Evolutionary conservation across 2,888 invertebrate genomes (phyloP).

Genomic region (Apotomis turbidana): DNA sequence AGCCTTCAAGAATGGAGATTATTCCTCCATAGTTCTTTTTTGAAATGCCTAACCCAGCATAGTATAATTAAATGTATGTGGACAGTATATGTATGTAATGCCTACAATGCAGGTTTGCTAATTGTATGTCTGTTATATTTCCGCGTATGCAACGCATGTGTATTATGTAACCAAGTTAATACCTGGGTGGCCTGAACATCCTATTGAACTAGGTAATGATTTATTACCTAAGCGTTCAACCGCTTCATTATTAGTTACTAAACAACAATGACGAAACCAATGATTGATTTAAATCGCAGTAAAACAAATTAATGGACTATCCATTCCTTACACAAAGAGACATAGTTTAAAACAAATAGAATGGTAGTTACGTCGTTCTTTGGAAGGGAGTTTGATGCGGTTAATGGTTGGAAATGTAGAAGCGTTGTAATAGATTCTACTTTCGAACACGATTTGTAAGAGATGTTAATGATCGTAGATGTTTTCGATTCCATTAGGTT

Average conservation of each 20-base stretch:
- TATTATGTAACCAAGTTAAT: constrained; percentile 12
- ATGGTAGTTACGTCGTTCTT: background rate
- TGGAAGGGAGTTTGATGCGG: background rate
- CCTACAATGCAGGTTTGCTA: background rate
- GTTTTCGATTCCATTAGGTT: background rate
- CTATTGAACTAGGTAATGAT: constrained; percentile 3
- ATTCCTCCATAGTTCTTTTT: too few relatives aligned
- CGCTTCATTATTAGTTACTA: constrained; percentile 35
- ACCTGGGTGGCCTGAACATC: constrained; percentile 5
- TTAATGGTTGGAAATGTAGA: constrained; percentile 12
- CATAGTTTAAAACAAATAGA: background rate
- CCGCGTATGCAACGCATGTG: background rate
- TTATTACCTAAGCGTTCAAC: constrained; percentile 6
- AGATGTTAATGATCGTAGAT: constrained; percentile 7
- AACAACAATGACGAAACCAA: constrained; percentile 32
- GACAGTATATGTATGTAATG: too few relatives aligned
- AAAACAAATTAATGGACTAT: constrained; percentile 28
- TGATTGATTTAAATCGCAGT: constrained; percentile 31
- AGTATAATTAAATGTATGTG: too few relatives aligned
- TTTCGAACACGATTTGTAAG: constrained; percentile 17
- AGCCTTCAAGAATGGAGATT: too few relatives aligned
- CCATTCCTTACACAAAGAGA: background rate
- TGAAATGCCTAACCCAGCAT: too few relatives aligned
- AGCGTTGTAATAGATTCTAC: background rate
- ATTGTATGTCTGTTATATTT: background rate